Percentiles rank a stretch among this genome's conserved stretches.
phyloP scores from a whole-genome alignment of 92 coral and sea anemone species.

The Nematostella vectensis region DNA sequence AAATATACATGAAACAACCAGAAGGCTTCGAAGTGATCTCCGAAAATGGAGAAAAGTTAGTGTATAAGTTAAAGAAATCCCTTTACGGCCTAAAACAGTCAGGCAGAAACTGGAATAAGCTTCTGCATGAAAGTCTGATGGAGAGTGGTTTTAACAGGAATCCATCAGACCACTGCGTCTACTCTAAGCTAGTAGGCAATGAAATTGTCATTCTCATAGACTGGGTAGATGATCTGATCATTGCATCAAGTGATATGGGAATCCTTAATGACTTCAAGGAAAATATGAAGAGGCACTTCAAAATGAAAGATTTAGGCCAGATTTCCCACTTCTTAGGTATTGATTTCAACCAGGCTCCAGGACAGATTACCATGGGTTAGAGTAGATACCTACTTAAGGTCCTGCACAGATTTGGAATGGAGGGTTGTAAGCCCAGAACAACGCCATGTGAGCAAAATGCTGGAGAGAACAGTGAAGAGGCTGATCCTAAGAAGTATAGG shows the following conservation, averaged over 20 bases:
- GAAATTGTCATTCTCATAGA: no score
- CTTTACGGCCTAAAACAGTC: slow-evolving; percentile 53
- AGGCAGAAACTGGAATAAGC: slow-evolving; percentile 50
- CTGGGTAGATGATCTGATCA: no score
- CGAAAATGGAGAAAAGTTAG: slow-evolving; percentile 39
- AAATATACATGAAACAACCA: slow-evolving; percentile 33
- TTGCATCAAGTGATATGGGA: no score
- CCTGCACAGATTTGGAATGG: slow-evolving; percentile 51
- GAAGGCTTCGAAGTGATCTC: slow-evolving; percentile 21
- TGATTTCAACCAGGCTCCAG: not conserved
- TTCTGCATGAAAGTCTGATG: no score
- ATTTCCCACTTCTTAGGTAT: not conserved
- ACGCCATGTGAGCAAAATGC: slow-evolving; percentile 41
- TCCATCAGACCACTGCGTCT: no score
- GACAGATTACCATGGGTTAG: slow-evolving; percentile 32
- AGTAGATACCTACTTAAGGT: slow-evolving; percentile 30
- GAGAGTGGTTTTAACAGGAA: no score
- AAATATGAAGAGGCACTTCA: no score
- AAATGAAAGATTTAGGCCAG: not conserved
- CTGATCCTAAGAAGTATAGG: slow-evolving; percentile 33
- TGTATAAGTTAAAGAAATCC: slow-evolving; percentile 45
- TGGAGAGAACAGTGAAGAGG: slow-evolving; percentile 14
- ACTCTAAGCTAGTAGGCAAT: no score
- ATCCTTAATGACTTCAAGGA: no score
- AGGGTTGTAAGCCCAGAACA: slow-evolving; percentile 48